These are phyloP conservation scores for Scytalopus superciliaris DNA, from an alignment of 2,113 vertebrate species.

Conservation along the genomic window DNA sequence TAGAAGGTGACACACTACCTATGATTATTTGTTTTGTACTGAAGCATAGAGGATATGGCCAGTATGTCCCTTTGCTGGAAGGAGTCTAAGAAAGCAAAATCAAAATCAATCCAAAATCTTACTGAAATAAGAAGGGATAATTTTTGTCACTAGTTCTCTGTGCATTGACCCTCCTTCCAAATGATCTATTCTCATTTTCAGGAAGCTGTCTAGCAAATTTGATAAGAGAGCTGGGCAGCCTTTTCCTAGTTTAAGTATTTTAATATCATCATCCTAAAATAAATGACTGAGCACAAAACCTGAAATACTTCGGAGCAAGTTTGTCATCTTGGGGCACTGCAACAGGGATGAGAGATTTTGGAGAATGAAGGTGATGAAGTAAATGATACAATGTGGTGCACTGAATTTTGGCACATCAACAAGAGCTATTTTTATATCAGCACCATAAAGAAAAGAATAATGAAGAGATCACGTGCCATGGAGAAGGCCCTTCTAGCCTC, in stretches of 20 bases:
- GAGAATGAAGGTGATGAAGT: neutral
- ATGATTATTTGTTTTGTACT: neutral
- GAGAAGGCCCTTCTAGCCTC: neutral
- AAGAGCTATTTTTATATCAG: neutral
- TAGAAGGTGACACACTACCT: neutral
- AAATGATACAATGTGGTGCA: neutral
- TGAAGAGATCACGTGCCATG: neutral
- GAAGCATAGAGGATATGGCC: neutral
- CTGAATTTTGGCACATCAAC: neutral
- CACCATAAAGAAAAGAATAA: neutral
- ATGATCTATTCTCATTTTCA: neutral
- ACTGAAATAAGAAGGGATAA: neutral
- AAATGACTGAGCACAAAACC: neutral
- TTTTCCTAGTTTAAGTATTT: neutral
- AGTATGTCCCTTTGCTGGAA: neutral
- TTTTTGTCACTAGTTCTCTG: neutral
- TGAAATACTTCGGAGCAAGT: neutral
- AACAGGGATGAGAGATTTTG: neutral
- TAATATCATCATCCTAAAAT: neutral
- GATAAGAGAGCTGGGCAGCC: neutral
- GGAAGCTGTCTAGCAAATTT: neutral
- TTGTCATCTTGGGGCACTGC: neutral
- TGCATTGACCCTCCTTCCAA: neutral
- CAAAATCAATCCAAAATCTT: neutral
- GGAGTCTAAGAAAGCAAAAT: neutral